Evolutionary conservation across 2,797 vertebrate species (phyloP).

Genomic region (Pteropus rufus): DNA sequence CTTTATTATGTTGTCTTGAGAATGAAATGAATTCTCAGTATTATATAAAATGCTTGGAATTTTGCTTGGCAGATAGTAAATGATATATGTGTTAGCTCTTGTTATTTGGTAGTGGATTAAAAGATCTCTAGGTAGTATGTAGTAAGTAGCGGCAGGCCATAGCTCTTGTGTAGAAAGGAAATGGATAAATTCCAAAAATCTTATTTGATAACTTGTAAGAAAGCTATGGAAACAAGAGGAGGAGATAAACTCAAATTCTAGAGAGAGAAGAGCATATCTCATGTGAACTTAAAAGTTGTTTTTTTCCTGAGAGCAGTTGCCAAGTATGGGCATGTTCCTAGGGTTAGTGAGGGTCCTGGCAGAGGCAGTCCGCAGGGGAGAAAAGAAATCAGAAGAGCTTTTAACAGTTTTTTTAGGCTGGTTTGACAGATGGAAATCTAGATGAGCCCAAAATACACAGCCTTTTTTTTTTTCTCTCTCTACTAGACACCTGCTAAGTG

Average conservation of each 20-base stretch:
- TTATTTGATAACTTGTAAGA: background rate
- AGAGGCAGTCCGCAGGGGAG: background rate
- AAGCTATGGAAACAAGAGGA: background rate
- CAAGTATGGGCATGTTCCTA: background rate
- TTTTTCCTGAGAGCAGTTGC: background rate
- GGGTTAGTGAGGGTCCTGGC: background rate
- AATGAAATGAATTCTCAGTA: background rate
- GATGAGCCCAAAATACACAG: background rate
- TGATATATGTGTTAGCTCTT: background rate
- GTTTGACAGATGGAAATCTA: background rate
- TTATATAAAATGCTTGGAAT: background rate
- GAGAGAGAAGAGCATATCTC: background rate
- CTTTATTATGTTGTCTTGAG: background rate
- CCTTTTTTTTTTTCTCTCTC: background rate
- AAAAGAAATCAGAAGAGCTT: background rate
- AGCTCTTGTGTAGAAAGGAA: background rate
- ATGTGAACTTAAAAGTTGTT: background rate
- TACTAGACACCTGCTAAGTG: background rate
- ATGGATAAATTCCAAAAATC: background rate
- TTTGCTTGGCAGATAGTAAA: background rate
- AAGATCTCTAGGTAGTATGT: background rate
- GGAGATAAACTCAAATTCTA: background rate
- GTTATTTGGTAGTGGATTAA: constrained; percentile 1
- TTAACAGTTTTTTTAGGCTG: background rate
- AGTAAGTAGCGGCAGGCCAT: background rate